Conservation (phyloP, 2,113 vertebrate genomes). For the Pongo abelii region DNA sequence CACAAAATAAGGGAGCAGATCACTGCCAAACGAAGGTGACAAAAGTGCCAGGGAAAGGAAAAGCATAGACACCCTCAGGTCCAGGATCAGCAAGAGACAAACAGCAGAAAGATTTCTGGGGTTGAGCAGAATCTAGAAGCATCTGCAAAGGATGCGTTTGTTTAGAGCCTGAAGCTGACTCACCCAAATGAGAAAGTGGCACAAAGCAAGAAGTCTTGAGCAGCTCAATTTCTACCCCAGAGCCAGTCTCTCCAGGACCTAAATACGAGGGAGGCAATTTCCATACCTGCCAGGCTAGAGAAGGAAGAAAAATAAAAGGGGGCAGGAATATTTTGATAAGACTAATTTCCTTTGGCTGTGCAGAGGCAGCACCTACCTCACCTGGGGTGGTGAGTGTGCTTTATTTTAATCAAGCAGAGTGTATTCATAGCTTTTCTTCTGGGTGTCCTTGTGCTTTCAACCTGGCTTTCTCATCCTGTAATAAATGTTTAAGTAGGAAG, state of each 20-base stretch:
- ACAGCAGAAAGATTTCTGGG: neutral
- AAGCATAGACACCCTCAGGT: neutral
- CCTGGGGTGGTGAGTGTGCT: neutral
- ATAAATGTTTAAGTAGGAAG: slow-evolving; percentile 47
- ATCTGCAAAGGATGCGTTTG: neutral
- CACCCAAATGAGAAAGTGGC: neutral
- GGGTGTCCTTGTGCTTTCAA: neutral
- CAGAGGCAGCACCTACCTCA: neutral
- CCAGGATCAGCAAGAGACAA: neutral
- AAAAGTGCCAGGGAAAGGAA: neutral
- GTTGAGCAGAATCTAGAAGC: neutral
- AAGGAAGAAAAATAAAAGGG: neutral
- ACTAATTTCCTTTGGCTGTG: neutral
- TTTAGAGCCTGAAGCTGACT: neutral
- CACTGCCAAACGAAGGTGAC: neutral
- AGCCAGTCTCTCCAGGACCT: neutral
- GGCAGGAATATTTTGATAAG: neutral
- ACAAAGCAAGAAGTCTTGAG: neutral
- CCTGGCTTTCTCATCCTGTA: neutral
- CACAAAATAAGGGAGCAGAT: neutral
- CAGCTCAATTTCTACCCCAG: neutral
- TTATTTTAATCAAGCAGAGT: neutral
- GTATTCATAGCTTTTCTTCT: slow-evolving; percentile 18
- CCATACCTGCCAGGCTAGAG: neutral
- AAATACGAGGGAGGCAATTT: neutral